These are phyloP conservation scores for Boulengeromyrus knoepffleri DNA, from an alignment of 2,113 vertebrate genomes.

Conservation along the genomic window DNA sequence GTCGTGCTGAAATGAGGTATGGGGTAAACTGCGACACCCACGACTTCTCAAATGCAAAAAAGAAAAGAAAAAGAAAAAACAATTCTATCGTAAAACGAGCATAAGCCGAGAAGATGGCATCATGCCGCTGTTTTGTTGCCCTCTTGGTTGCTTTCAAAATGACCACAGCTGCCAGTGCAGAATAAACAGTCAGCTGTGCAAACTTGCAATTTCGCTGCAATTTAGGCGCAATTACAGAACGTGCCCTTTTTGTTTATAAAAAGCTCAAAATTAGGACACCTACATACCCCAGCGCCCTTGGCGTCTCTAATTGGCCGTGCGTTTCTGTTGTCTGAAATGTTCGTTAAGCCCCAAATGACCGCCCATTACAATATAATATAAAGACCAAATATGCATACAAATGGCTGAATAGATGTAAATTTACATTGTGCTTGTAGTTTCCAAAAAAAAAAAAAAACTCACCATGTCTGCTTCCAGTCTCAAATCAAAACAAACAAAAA, in stretches of 20 bases:
- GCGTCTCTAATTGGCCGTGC: not conserved
- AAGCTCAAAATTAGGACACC: constrained; percentile 20
- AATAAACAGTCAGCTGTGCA: constrained; percentile 19
- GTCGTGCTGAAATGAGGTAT: not conserved
- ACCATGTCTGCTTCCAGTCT: constrained; percentile 6
- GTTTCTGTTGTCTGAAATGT: not conserved
- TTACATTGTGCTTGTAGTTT: constrained; percentile 6
- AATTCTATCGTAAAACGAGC: not conserved
- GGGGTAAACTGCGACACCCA: not conserved
- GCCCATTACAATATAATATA: not conserved
- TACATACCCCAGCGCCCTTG: not conserved
- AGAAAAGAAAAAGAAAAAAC: not conserved
- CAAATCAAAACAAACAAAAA: constrained; percentile 16
- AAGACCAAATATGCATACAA: not conserved
- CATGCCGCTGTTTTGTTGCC: not conserved
- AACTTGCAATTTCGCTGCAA: constrained; percentile 15
- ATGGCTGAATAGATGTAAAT: not conserved
- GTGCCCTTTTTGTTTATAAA: constrained; percentile 23
- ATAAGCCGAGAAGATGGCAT: not conserved
- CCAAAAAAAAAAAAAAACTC: not conserved
- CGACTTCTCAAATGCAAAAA: not conserved
- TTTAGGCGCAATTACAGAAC: constrained; percentile 19
- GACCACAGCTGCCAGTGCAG: constrained; percentile 5
- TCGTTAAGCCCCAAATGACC: constrained; percentile 5
- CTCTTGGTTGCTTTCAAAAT: constrained; percentile 1